A percentile compares a stretch with the other conserved stretches of the same genome.
These are phyloP conservation scores for Apotomis turbidana DNA, from an alignment of 2,888 invertebrate species.

Conservation along the genomic window DNA sequence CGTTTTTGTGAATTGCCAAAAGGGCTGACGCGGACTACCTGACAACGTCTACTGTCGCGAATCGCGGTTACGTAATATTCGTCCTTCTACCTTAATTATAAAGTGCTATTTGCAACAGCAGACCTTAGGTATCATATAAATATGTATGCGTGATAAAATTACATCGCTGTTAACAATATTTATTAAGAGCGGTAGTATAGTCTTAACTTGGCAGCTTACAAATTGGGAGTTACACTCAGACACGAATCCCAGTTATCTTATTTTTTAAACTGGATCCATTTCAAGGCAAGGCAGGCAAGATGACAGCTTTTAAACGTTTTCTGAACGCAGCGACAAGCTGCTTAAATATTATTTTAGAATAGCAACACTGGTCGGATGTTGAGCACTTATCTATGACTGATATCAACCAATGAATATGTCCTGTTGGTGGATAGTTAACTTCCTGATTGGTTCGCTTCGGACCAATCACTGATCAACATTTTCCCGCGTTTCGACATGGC, in stretches of 20 bases:
- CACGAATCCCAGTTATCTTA: background rate
- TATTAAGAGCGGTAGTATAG: slow-evolving; percentile 1
- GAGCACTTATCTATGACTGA: too few species aligned
- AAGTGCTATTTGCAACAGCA: background rate
- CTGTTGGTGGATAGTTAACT: too few species aligned
- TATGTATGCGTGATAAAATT: slow-evolving; percentile 22
- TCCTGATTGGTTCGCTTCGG: too few species aligned
- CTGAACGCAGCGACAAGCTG: too few species aligned
- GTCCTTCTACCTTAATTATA: background rate
- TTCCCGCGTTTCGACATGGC: too few species aligned
- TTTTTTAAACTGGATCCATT: background rate
- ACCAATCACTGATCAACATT: too few species aligned
- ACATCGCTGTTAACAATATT: slow-evolving; percentile 17
- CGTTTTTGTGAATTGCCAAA: slow-evolving; percentile 31
- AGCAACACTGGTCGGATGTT: too few species aligned
- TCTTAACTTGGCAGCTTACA: background rate
- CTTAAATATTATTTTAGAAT: too few species aligned
- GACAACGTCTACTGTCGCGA: slow-evolving; percentile 15
- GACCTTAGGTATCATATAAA: slow-evolving; percentile 14
- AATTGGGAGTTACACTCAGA: background rate
- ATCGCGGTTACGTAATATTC: background rate
- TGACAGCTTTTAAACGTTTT: too few species aligned
- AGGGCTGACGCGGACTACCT: slow-evolving; percentile 26
- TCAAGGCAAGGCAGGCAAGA: too few species aligned
- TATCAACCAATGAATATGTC: too few species aligned